A percentile compares a stretch with the other conserved stretches of the same genome.
phyloP scores from a whole-genome alignment of 2,888 invertebrate species.

The Tiphia femorata region DNA sequence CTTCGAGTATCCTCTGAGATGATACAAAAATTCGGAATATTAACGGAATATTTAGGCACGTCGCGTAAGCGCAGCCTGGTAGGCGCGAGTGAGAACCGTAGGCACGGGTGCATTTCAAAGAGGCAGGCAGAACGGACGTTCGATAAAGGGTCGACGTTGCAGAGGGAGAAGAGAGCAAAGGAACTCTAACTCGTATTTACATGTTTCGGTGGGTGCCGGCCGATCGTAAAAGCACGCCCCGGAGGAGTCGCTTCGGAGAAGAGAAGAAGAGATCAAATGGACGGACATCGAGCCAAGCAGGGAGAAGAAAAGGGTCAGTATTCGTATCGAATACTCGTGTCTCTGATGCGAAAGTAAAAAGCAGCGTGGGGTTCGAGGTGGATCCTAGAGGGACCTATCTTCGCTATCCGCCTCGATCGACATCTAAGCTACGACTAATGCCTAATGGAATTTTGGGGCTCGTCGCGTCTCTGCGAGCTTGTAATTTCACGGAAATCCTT shows the following conservation, averaged over 20 bases:
- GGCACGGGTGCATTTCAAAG: background rate
- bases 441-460: conserved; percentile 35
- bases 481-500: no score
- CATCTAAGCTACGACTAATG: conserved; percentile 7
- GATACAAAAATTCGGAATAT: no score
- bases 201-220: conserved; percentile 49
- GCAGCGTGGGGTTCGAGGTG: conserved; percentile 11
- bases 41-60: no score
- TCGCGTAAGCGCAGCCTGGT: no score
- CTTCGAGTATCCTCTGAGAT: no score
- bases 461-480: no score
- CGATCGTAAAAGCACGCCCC: conserved; percentile 46
- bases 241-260: conserved; percentile 1
- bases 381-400: conserved; percentile 7
- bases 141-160: conserved; percentile 10
- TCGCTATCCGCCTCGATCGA: conserved; percentile 18
- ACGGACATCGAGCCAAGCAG: conserved; percentile 34
- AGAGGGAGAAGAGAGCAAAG: conserved; percentile 16
- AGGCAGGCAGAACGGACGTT: background rate
- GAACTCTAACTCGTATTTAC: conserved; percentile 51
- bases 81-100: background rate
- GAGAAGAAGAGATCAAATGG: conserved; percentile 45
- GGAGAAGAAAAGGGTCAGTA: conserved; percentile 24
- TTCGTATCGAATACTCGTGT: conserved; percentile 16
- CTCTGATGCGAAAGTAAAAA: conserved; percentile 41